Evolutionary conservation across 2,797 vertebrate species (phyloP), one percentile per base, ranked within the genome.

Genomic region (Erpetoichthys calabaricus): DNA sequence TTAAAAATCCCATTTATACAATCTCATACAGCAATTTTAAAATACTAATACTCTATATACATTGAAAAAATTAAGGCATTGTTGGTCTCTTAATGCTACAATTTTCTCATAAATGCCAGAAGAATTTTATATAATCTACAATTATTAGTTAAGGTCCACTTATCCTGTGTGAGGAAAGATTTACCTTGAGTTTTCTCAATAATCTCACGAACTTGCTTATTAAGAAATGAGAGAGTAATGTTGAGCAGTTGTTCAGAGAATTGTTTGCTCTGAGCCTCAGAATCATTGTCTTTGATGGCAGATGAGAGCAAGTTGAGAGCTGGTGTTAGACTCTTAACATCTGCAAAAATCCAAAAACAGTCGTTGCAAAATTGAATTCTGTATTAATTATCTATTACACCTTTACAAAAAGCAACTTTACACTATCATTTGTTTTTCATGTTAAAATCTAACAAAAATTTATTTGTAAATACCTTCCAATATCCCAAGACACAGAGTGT

Each of bases 181-280:
- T 81, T 68, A 95, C 94, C 69, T 62, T 77, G 70, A 7, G 70
- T 59, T 60, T 73, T 68, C 56, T 68, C 69, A 67, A 90, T 89
- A 55, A 92, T 65, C 0, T 76, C 81, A 55, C 77, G 77, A 62
- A 94, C 83, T 71, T 96, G 91, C 5, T 75, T 87, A 75, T 84
- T 87, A 41, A 98, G 83, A 63, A 98, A 99, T 58, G 65, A 69
- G 49, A 94, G 55, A 0, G 91, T 91, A 67, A 95, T 86, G 73
- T 73, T 85, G 57, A 97, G 84, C 60, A 99, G 84, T 62, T 97
- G 94, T 59, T 99, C 94, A 0, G 93, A 92, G 62, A 98, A 98
- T 68, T 88, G 91, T 47, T 88, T 90, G 66, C 91, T 94, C 63
- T 94, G 89, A 51, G 89, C 78, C 68, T 98, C 93, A 8, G 79